These are phyloP conservation scores for Brachionus plicatilis DNA, from an alignment of 1,140 invertebrate species.

Conservation along the genomic window DNA sequence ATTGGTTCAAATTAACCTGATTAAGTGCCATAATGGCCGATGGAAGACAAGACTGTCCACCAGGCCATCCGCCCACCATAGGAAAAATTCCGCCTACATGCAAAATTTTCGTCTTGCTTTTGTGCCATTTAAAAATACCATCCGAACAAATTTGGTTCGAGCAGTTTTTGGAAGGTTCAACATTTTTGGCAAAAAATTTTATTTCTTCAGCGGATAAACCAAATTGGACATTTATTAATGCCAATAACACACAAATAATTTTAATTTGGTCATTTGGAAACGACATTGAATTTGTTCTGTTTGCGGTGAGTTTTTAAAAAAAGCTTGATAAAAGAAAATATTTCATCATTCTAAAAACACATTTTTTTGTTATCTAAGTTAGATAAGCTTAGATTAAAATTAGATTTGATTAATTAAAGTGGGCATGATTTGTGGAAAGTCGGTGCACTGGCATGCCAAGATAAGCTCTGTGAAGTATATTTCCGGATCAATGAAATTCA, in stretches of 20 bases:
- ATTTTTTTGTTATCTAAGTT: not conserved
- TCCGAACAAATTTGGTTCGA: not conserved
- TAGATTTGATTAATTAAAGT: not conserved
- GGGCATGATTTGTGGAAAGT: not conserved
- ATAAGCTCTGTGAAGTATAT: not conserved
- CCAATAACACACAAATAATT: not conserved
- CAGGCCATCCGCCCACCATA: constrained; percentile 82
- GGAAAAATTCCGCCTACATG: constrained; percentile 97
- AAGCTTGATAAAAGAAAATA: not conserved
- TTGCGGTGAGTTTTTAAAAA: too few relatives aligned
- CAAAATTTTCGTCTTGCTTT: constrained; percentile 56
- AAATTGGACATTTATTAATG: not conserved
- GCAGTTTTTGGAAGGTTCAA: not conserved
- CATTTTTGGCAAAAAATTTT: not conserved
- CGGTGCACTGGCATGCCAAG: not conserved
- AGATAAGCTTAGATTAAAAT: not conserved
- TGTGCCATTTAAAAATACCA: constrained; percentile 37
- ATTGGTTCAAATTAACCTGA: constrained; percentile 82
- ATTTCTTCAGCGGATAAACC: not conserved
- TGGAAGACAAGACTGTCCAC: constrained; percentile 57
- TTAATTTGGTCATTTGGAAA: not conserved
- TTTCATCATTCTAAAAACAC: not conserved
- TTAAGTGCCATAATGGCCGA: constrained; percentile 88
- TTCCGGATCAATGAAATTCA: not conserved
- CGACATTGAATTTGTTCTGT: not conserved